Evolutionary conservation across 37 sponge, comb jelly and placozoan species (phyloP).

Genomic region (Amphimedon queenslandica): DNA sequence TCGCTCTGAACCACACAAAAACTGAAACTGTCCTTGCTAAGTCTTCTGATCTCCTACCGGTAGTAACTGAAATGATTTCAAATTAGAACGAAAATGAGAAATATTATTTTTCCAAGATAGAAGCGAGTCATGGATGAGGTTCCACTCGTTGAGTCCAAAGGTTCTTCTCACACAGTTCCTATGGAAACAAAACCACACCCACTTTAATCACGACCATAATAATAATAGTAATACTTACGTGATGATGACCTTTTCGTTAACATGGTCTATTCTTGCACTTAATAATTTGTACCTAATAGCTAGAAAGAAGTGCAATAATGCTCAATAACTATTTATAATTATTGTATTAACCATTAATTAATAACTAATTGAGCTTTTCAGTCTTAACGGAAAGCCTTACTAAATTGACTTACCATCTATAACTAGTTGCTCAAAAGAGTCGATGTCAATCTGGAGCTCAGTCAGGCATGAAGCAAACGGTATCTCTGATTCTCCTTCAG

Average conservation of each 20-base stretch:
- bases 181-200: background rate
- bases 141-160: conserved; percentile 31
- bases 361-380: no score
- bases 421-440: conserved; percentile 37
- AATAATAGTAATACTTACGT: conserved; percentile 22
- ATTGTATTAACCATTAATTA: no score
- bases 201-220: no score
- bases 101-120: conserved; percentile 45
- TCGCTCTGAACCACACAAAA: no score
- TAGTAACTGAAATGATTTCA: background rate
- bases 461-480: conserved; percentile 18
- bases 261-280: conserved; percentile 65
- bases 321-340: no score
- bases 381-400: background rate
- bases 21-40: background rate
- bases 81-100: conserved; percentile 26
- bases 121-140: conserved; percentile 17
- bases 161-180: conserved; percentile 53
- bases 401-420: conserved; percentile 45
- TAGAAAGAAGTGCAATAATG: conserved; percentile 5
- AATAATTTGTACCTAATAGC: conserved; percentile 58
- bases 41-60: background rate
- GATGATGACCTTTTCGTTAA: conserved; percentile 36
- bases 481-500: conserved; percentile 26
- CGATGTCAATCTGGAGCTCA: conserved; percentile 36